A percentile compares a stretch with the other conserved stretches of the same genome.
These are phyloP conservation scores for Sinopyrophorus schimmeli DNA, from an alignment of 2,888 invertebrate genomes.

Conservation along the genomic window DNA sequence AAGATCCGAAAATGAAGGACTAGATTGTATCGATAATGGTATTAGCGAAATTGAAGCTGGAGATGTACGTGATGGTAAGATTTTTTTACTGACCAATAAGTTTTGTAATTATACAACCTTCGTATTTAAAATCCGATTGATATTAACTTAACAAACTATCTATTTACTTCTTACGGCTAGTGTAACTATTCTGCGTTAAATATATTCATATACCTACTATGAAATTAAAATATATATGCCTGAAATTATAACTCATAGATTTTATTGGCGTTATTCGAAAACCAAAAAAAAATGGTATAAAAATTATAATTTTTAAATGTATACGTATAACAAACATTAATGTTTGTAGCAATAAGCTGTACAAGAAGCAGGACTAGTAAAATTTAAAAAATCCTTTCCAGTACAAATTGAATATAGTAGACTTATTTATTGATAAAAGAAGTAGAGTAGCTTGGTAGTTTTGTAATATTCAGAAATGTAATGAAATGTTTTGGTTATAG, in stretches of 20 bases:
- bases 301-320: too few species aligned
- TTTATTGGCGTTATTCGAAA: too few species aligned
- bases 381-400: constrained; percentile 6
- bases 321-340: constrained; percentile 1
- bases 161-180: too few species aligned
- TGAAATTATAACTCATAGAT: too few species aligned
- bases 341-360: too few species aligned
- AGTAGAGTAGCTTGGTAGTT: constrained; percentile 23
- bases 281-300: too few species aligned
- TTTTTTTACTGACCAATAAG: constrained; percentile 29
- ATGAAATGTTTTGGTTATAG: constrained; percentile 50
- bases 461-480: constrained; percentile 16
- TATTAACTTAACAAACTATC: too few species aligned
- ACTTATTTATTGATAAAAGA: constrained; percentile 3
- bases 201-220: too few species aligned
- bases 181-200: too few species aligned
- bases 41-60: constrained; percentile 92
- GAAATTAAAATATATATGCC: too few species aligned
- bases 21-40: constrained; percentile 82
- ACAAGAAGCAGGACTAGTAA: constrained; percentile 47
- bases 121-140: too few species aligned
- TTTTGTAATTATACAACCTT: too few species aligned
- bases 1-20: constrained; percentile 89
- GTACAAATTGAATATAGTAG: constrained; percentile 2
- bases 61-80: constrained; percentile 85